phyloP scores from a whole-genome alignment of 1,140 invertebrate species.

The Chelonus insularis region DNA sequence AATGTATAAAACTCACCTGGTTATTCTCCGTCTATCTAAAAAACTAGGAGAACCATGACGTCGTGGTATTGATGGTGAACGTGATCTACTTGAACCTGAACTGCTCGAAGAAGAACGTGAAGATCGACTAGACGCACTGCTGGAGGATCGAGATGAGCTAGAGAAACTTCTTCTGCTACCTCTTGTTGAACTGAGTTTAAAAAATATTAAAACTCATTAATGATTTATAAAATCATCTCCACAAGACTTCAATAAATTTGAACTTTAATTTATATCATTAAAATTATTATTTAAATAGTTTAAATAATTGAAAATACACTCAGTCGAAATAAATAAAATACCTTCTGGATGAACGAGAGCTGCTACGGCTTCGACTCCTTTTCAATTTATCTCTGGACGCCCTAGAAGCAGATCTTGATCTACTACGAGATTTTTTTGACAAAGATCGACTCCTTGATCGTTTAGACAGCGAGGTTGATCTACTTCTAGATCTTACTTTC shows the following conservation, averaged over 20 bases:
- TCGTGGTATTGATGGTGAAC: slow-evolving; percentile 84
- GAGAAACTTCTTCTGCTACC: slow-evolving; percentile 52
- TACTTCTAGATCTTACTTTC: slow-evolving; percentile 37
- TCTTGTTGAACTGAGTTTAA: slow-evolving; percentile 37
- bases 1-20: slow-evolving; percentile 70
- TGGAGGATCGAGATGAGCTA: slow-evolving; percentile 51
- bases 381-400: slow-evolving; percentile 44
- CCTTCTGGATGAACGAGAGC: slow-evolving; percentile 50
- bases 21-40: slow-evolving; percentile 84
- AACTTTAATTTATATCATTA: neutral
- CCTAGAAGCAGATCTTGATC: slow-evolving; percentile 46
- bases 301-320: too few species aligned
- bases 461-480: slow-evolving; percentile 38
- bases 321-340: too few species aligned
- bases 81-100: slow-evolving; percentile 63
- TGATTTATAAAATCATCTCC: too few species aligned
- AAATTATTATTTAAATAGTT: too few species aligned
- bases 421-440: slow-evolving; percentile 39
- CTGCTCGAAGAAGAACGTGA: slow-evolving; percentile 45
- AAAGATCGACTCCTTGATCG: slow-evolving; percentile 36
- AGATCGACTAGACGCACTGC: slow-evolving; percentile 44
- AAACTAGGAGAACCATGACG: slow-evolving; percentile 88
- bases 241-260: slow-evolving; percentile 6
- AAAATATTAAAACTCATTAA: neutral
- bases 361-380: slow-evolving; percentile 47